Base-by-base conservation (phyloP, 2,888 invertebrate species). In the Aphidius colemani region DNA sequence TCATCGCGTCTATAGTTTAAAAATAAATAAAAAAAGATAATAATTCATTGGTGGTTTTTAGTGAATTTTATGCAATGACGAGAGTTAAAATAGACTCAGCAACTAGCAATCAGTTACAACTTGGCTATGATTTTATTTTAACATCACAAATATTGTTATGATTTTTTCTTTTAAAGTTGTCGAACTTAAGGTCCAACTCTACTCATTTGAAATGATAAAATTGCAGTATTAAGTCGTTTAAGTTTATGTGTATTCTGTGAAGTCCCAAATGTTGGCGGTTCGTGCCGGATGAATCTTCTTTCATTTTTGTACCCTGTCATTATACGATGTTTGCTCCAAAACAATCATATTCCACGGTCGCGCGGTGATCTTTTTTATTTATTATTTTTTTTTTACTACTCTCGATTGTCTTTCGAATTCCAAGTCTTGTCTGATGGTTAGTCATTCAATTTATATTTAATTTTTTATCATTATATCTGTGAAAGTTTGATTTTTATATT, bases 181-280 rank as follows among this genome's bases (percentile, higher is more conserved):
- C 62, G 43, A 50, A 50, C 18, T 59, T 45, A 46, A 50, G 50
- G 50, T 43, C 71, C 46, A 66, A 57, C 70, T 63, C 70, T 2
- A 63, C 66, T 68, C 70, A 77, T 72, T 75, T 71, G 69, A 74
- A 82, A 80, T 81, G 81, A 82, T 82, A 80, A 82, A 81, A 82
- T 82, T 81, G 80, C 78, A 76, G 81, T 78, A 81, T 82, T 82
- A 79, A 81, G 79, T 82, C 80, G 82, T 82, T 80, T 76, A 18
- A 74, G 75, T 82, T 82, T 82, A 82, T 82, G 81, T 78, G 81
- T 80, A 77, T 82, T 82, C 82, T 75, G 73, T 82, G 82, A 82
- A 82, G 78, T 75, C 76, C 74, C 74, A 71, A 77, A 78, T 73
- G 77, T 71, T 67, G 59, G 59, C 65, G 69, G 66, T 66, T 65